These are phyloP conservation scores for Helicoverpa armigera DNA, from an alignment of 1,140 invertebrate genomes.

Conservation along the genomic window DNA sequence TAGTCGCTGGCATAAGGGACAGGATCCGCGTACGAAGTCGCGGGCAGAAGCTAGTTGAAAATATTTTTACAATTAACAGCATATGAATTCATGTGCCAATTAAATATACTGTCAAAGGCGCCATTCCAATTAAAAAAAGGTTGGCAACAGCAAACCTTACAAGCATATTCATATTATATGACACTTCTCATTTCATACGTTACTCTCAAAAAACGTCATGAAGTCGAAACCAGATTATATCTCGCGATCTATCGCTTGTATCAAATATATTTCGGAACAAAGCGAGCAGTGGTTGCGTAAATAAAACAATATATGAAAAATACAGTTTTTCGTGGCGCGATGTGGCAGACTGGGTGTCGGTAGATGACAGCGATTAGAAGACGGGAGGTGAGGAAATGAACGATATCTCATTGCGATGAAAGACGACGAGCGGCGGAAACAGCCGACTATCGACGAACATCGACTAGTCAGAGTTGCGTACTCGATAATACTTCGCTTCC, in stretches of 20 bases:
- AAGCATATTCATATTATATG: not conserved
- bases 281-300: conserved; percentile 12
- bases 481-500: conserved; percentile 40
- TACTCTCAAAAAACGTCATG: not conserved
- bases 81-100: not conserved
- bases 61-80: not conserved
- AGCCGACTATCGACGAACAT: conserved; percentile 52
- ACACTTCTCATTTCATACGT: not conserved
- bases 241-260: not conserved
- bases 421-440: conserved; percentile 48
- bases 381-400: conserved; percentile 62
- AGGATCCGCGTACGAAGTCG: no score
- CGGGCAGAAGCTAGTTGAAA: no score
- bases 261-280: conserved; percentile 39
- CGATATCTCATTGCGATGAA: conserved; percentile 59
- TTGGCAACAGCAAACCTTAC: not conserved
- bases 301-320: conserved; percentile 5
- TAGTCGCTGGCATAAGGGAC: no score
- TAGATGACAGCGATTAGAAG: conserved; percentile 55
- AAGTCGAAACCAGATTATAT: no score
- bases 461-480: conserved; percentile 42
- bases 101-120: not conserved
- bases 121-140: conserved; percentile 24
- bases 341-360: conserved; percentile 29
- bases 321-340: conserved; percentile 9